A percentile compares a stretch with the other conserved stretches of the same genome.
These are phyloP conservation scores for Vimba vimba DNA, from an alignment of 2,113 vertebrate genomes.

Conservation along the genomic window DNA sequence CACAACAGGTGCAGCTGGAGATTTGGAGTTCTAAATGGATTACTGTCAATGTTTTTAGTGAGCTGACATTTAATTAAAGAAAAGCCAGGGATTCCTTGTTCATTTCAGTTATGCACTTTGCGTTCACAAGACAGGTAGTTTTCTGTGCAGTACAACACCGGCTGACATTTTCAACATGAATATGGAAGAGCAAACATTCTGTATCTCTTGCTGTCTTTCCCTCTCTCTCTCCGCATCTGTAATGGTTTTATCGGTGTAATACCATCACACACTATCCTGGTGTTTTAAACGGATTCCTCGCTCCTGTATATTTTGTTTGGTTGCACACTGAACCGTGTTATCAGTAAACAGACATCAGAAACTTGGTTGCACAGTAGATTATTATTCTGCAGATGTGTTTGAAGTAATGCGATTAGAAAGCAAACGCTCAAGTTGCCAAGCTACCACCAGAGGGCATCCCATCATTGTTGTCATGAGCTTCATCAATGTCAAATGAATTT, in stretches of 20 bases:
- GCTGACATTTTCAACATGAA: slow-evolving; percentile 42
- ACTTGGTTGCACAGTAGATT: neutral
- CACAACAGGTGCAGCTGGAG: neutral
- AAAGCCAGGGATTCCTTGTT: slow-evolving; percentile 37
- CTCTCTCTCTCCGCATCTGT: neutral
- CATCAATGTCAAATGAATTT: neutral
- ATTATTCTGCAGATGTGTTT: slow-evolving; percentile 8
- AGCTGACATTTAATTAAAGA: slow-evolving; percentile 59
- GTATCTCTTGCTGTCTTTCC: slow-evolving; percentile 5
- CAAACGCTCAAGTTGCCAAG: neutral
- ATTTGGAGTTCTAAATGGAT: slow-evolving; percentile 51
- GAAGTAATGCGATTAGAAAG: neutral
- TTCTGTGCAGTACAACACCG: slow-evolving; percentile 37
- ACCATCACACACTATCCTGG: neutral
- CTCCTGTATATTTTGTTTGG: slow-evolving; percentile 1
- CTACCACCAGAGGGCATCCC: slow-evolving; percentile 20
- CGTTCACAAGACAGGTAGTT: slow-evolving; percentile 43
- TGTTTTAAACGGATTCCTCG: slow-evolving; percentile 7
- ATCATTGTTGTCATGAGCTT: neutral
- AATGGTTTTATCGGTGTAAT: neutral
- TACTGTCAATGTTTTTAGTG: slow-evolving; percentile 53
- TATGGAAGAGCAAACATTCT: slow-evolving; percentile 13
- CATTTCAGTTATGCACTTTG: slow-evolving; percentile 52
- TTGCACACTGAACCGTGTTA: neutral
- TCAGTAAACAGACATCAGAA: neutral